phyloP scores from a whole-genome alignment of 2,797 vertebrate genomes.

The Phalloptychus januarius region DNA sequence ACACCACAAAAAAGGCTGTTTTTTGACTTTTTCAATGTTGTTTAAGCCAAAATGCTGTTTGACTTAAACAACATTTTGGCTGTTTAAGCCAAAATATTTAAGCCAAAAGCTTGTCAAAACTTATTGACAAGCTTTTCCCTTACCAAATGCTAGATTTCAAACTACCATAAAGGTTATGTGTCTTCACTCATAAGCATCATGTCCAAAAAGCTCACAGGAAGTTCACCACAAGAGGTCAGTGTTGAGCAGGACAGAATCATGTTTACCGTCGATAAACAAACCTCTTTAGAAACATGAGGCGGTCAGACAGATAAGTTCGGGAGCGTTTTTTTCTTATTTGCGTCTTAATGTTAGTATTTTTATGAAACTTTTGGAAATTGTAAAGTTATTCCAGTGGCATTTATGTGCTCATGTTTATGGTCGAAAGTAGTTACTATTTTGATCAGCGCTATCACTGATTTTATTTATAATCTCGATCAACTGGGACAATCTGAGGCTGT shows the following conservation, averaged over 20 bases:
- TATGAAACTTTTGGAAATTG: background rate
- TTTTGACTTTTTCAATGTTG: too few relatives aligned
- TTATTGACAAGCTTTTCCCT: too few relatives aligned
- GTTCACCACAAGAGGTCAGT: slow-evolving; percentile 15
- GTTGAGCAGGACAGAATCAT: background rate
- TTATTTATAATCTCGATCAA: background rate
- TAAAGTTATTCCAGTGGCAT: background rate
- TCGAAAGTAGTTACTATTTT: background rate
- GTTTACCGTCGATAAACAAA: background rate
- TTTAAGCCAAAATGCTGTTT: too few relatives aligned
- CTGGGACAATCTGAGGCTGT: background rate
- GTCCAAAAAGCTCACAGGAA: background rate
- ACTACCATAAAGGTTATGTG: background rate
- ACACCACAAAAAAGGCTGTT: too few relatives aligned
- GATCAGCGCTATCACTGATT: background rate
- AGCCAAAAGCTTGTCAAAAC: too few relatives aligned
- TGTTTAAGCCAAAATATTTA: background rate
- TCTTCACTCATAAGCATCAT: background rate
- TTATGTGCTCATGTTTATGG: background rate
- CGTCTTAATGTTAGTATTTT: background rate
- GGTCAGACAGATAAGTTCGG: background rate
- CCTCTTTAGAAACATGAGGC: too few relatives aligned
- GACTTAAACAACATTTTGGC: too few relatives aligned
- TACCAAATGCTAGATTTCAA: background rate
- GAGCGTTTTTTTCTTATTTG: background rate